Conservation (phyloP, 2,888 invertebrate species). For the Drosophila macrospina region DNA sequence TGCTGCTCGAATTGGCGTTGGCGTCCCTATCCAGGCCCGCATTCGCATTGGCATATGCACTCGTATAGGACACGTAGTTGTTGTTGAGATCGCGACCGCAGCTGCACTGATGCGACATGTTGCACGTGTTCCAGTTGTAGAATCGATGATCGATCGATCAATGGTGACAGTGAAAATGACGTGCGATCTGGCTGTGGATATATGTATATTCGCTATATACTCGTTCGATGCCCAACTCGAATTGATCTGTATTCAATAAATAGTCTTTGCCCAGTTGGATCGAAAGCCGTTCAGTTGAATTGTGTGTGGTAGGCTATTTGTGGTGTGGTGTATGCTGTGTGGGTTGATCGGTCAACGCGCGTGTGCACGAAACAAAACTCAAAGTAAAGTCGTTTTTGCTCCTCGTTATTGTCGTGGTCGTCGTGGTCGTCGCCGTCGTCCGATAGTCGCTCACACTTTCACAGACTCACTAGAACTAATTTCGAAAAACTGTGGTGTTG, state of each 20-base stretch:
- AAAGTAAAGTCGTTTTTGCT: conserved; percentile 53
- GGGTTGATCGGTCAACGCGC: conserved; percentile 38
- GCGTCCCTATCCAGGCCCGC: conserved; percentile 83
- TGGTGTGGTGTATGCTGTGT: conserved; percentile 21
- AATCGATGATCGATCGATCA: conserved; percentile 23
- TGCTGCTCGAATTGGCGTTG: conserved; percentile 63
- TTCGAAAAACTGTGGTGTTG: conserved; percentile 80
- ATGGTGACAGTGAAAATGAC: conserved; percentile 11
- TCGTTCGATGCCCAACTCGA: not conserved
- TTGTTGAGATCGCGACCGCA: conserved; percentile 86
- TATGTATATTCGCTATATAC: conserved; percentile 1
- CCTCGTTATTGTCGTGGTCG: conserved; percentile 36
- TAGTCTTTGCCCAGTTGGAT: conserved; percentile 28
- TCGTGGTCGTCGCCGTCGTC: conserved; percentile 49
- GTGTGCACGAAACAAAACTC: conserved; percentile 50
- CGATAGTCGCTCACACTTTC: conserved; percentile 83
- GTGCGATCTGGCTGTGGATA: conserved; percentile 12
- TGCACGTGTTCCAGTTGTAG: conserved; percentile 54
- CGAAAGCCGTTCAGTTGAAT: conserved; percentile 22
- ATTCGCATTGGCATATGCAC: conserved; percentile 84
- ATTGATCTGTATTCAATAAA: conserved; percentile 3
- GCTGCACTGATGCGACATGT: conserved; percentile 86
- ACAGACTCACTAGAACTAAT: conserved; percentile 84
- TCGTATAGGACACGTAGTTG: conserved; percentile 85
- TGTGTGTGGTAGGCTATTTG: too few species aligned